Evolutionary conservation across 1,140 invertebrate species (phyloP).

Genomic region (Ditylenchus dipsaci): DNA sequence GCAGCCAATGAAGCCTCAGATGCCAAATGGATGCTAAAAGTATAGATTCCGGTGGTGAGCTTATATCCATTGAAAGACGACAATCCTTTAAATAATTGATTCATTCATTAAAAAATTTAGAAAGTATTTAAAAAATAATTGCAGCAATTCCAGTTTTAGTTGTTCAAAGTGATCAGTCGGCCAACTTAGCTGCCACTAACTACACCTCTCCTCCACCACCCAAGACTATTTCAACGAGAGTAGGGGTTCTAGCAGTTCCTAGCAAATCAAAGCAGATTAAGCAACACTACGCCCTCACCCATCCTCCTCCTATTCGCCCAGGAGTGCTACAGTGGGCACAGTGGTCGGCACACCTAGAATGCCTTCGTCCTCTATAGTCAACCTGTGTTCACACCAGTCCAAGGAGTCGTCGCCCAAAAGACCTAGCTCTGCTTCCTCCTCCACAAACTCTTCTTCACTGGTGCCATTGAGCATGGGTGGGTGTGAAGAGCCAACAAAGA

Average conservation of each 20-base stretch:
- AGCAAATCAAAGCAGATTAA: neutral
- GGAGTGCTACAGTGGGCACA: slow-evolving; percentile 19
- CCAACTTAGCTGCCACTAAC: slow-evolving; percentile 32
- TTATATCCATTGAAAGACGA: slow-evolving; percentile 1
- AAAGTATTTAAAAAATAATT: neutral
- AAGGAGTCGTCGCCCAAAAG: neutral
- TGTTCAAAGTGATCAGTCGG: slow-evolving; percentile 57
- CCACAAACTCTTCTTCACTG: neutral
- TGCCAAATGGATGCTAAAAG: slow-evolving; percentile 37
- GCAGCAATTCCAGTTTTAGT: slow-evolving; percentile 37
- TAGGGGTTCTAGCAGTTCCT: neutral
- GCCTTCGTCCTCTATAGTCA: neutral
- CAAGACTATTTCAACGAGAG: neutral
- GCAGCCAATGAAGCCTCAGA: neutral
- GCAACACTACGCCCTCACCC: slow-evolving; percentile 17
- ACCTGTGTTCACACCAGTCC: slow-evolving; percentile 5
- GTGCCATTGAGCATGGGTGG: neutral
- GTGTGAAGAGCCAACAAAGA: neutral
- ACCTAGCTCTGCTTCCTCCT: slow-evolving; percentile 8
- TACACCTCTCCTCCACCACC: slow-evolving; percentile 9
- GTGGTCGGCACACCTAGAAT: neutral
- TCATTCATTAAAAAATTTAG: no score
- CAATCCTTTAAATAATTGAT: neutral
- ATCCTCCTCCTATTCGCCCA: slow-evolving; percentile 48
- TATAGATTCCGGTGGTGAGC: slow-evolving; percentile 55